A percentile compares a stretch with the other conserved stretches of the same genome.
These are phyloP conservation scores for Tretioscincus oriximinensis DNA, from an alignment of 2,113 vertebrate genomes.

Conservation along the genomic window DNA sequence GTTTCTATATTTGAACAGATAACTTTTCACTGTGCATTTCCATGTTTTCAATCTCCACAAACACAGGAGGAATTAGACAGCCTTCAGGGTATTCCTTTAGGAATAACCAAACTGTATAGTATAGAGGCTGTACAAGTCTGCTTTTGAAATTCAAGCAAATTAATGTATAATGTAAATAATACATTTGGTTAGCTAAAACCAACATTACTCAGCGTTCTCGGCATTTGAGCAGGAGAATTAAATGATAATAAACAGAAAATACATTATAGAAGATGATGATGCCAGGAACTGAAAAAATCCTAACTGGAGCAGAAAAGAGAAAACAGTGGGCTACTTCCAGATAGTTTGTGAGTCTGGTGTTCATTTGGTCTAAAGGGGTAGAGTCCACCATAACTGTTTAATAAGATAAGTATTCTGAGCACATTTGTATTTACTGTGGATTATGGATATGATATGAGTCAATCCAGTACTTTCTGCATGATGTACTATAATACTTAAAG, in stretches of 20 bases:
- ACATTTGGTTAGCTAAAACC: constrained; percentile 56
- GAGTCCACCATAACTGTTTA: no score
- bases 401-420: constrained; percentile 32
- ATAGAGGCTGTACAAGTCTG: constrained; percentile 30
- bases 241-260: constrained; percentile 50
- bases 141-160: constrained; percentile 45
- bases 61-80: constrained; percentile 41
- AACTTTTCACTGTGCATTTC: not conserved
- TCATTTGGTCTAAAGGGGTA: constrained; percentile 25
- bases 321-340: constrained; percentile 27
- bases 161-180: constrained; percentile 36
- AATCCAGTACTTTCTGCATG: constrained; percentile 56
- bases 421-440: constrained; percentile 30
- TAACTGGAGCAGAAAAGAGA: constrained; percentile 29
- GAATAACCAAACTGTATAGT: constrained; percentile 15
- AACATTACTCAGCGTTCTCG: constrained; percentile 56
- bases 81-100: constrained; percentile 17
- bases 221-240: constrained; percentile 56
- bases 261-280: constrained; percentile 33
- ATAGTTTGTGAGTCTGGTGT: constrained; percentile 30
- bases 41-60: constrained; percentile 25
- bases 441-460: constrained; percentile 40
- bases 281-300: constrained; percentile 22
- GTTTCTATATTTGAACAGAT: constrained; percentile 11
- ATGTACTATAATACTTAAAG: constrained; percentile 56